Evolutionary conservation across 2,888 invertebrate genomes (phyloP), one percentile per base, ranked within the genome.

Genomic region (Pristionchus maxplancki): DNA sequence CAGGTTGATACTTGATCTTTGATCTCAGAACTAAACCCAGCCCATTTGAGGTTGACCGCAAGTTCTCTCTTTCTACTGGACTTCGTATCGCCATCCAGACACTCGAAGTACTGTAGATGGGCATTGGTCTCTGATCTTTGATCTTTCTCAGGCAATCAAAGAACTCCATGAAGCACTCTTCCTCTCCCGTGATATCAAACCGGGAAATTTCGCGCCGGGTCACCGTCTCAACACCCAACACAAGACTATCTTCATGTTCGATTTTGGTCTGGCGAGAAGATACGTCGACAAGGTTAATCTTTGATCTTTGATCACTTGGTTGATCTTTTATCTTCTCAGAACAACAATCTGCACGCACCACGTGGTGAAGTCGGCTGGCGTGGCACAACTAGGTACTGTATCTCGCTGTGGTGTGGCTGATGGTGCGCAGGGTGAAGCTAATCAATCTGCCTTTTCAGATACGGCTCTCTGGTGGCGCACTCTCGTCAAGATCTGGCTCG

Each of bases 341-440:
- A 90, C 64, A 74, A 50, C 24, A 90, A 90, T 50, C 74, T 90
- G 34, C 74, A 91, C 8, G 91, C 83, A 28, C 88, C 90, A 15
- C 90, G 92, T n/a, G 90, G 90, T 31, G 92, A 91, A 71, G 91
- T 91, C 64, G 92, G 92, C 15, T 92, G 92, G 92, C 87, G 92
- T 28, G 92, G 92, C 24, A 92, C 92, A 15, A 90, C 92, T 24
- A 90, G 92, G 86, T 87, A 71, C 24, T 20, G 24, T 58, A n/a
- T 20, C 34, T 78, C 13, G n/a, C 20, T 6, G 40, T 34, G 40
- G 40, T 81, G 37, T 81, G 17, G 40, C n/a, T 64, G 53, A 40
- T 78, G 44, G 44, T 78, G 44, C 34, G 15, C 1, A 17, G 15
- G 34, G 78, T 48, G 78, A 44, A 44, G n/a, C 48, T 2, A 11